phyloP scores from a whole-genome alignment of 2,113 vertebrate species.

The Proterorhinus semilunaris region DNA sequence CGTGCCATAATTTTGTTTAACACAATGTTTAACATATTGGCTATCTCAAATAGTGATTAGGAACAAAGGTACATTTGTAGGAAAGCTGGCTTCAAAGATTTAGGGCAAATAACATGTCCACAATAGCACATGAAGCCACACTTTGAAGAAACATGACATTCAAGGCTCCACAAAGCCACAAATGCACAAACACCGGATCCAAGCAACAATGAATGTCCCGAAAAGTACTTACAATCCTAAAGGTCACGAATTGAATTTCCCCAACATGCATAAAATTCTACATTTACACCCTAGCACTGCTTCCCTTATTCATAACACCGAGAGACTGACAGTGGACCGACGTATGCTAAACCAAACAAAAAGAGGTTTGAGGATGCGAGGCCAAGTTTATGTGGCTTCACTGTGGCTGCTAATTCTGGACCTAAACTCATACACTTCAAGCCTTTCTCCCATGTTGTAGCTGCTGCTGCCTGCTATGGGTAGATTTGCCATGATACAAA shows the following conservation, averaged over 20 bases:
- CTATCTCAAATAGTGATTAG: too few species aligned
- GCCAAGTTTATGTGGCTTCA: constrained; percentile 15
- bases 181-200: too few species aligned
- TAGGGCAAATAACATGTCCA: too few species aligned
- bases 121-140: too few species aligned
- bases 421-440: constrained; percentile 20
- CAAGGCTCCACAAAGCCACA: too few species aligned
- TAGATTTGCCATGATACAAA: constrained; percentile 13
- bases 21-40: too few species aligned
- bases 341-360: not conserved
- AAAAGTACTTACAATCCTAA: too few species aligned
- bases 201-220: too few species aligned
- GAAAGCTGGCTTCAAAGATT: too few species aligned
- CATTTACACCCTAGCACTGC: not conserved
- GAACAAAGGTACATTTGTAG: too few species aligned
- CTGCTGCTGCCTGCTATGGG: not conserved
- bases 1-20: too few species aligned
- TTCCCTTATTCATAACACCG: not conserved
- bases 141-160: too few species aligned
- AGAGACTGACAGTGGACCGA: not conserved
- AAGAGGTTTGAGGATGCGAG: not conserved
- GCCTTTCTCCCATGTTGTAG: constrained; percentile 14
- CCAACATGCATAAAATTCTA: not conserved
- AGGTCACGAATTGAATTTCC: not conserved
- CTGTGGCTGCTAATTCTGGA: constrained; percentile 14